Percentiles rank a stretch among this genome's conserved stretches.
phyloP scores from a whole-genome alignment of 2,888 invertebrate genomes.

The Drosophila histrio region DNA sequence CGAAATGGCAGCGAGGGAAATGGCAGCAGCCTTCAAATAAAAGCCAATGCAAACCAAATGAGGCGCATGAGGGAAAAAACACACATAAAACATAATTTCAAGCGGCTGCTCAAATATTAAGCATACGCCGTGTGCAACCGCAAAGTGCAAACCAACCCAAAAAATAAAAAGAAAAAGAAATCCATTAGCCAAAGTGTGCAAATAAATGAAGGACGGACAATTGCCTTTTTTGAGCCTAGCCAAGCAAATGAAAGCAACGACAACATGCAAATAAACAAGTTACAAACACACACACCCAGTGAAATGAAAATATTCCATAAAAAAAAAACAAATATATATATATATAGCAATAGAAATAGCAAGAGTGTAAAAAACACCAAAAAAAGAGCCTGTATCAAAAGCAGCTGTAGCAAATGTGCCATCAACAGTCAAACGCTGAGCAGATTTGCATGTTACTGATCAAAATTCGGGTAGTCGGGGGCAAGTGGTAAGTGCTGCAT shows the following conservation, averaged over 20 bases:
- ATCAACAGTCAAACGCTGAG: constrained; percentile 66
- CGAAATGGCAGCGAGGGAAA: constrained; percentile 38
- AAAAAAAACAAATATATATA: no score
- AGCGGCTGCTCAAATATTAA: constrained; percentile 65
- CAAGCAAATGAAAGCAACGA: constrained; percentile 70
- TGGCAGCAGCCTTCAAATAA: background rate
- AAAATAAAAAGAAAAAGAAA: constrained; percentile 54
- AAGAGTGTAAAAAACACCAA: background rate
- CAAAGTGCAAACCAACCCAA: constrained; percentile 46
- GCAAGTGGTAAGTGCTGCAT: constrained; percentile 3
- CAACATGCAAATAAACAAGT: constrained; percentile 76
- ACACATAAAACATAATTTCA: constrained; percentile 56
- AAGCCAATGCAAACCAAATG: constrained; percentile 62
- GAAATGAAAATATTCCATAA: background rate
- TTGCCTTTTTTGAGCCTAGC: constrained; percentile 53
- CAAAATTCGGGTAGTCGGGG: constrained; percentile 40
- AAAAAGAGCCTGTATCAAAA: constrained; percentile 34
- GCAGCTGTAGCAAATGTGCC: constrained; percentile 63
- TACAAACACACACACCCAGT: constrained; percentile 27
- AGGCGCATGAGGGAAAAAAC: constrained; percentile 27
- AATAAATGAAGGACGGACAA: constrained; percentile 44
- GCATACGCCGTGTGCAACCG: constrained; percentile 68
- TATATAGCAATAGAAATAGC: constrained; percentile 17
- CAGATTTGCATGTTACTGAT: constrained; percentile 75
- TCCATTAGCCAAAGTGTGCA: constrained; percentile 77